Evolutionary conservation across 2,113 vertebrate genomes (phyloP), one percentile per base, ranked within the genome.

Genomic region (Gobius niger): DNA sequence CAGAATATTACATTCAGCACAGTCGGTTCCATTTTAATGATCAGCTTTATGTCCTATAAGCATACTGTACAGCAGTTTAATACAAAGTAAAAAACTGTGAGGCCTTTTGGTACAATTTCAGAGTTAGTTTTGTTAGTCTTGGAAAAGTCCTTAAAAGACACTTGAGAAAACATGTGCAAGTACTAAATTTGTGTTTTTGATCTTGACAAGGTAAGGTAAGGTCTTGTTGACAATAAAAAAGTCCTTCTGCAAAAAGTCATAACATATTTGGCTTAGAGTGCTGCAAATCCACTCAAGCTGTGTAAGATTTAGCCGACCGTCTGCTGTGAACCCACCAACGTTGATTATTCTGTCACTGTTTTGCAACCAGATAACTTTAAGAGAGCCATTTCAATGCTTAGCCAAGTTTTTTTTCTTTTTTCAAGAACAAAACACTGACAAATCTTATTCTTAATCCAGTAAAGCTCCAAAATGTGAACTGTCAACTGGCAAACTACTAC

Each of bases 341-440:
- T 66, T 78, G 68, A 81, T 71, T 67, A 70, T 72, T 73, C 49
- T 68, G 34, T 63, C 59, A 44, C 6, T 54, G 34, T 78, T 80
- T 68, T 57, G 80, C 61, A 62, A 57, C 63, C 63, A 69, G 54
- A 77, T 82, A 67, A 19, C 81, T 68, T 81, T 76, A 73, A 65
- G 53, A 19, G 68, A 47, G 63, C 12, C 59, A 51, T 49, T 34
- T 65, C 9, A 2, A 56, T 62, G 64, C 70, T n/a, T 0, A 34
- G 49, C 54, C 47, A 64, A 46, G 41, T 46, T 76, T 46, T 24
- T 34, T 34, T 34, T 34, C 2, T 4, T 62, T 68, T 62, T 68
- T 49, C 63, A 59, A 52, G 7, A 54, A 71, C 11, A 42, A 18
- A 7, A 62, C 16, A 12, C 4, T 7, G 46, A 47, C 70, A 46